Base-by-base conservation (phyloP, 2,113 vertebrate genomes). In the Silurus glanis region DNA sequence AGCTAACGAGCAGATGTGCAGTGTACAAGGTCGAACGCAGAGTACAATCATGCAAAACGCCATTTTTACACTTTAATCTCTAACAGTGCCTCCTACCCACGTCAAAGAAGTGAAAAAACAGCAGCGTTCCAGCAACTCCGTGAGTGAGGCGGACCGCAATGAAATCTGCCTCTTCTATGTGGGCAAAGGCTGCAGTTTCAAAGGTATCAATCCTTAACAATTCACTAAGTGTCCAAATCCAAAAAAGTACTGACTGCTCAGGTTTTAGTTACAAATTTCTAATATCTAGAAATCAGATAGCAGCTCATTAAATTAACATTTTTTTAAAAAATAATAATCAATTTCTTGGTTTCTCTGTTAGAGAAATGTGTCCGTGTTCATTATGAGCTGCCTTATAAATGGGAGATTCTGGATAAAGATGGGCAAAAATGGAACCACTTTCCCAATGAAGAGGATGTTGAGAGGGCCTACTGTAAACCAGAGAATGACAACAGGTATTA, bases 101-200 rank as follows among this genome's bases (percentile, higher is more conserved):
- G 90, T 10, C 0, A 0, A 2, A 58, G 76, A n/a, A 37, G n/a
- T 75, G n/a, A n/a, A 59, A 83, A 49, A 9, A 37, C 37, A 37
- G 5, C 2, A 85, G 72, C 1, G 23, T 84, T 87, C 69, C 0
- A 59, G 85, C 59, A 55, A 85, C 82, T 23, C 90, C 10, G 80
- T 80, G 19, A 92, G 74, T 51, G 92, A 94, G 21, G 91, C 94
- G 1, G 94, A 95, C 53, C 89, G 45, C 28, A 94, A 96, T 47
- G 93, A 97, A 91, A 98, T 99, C 90, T 99, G 98, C 90, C 94
- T 99, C 17, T 96, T 92, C 90, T 94, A 95, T 84, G 92, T 99
- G 37, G 92, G 94, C 75, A 94, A 84, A 88, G 88, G 90, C 56
- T 99, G 98, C 90, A 92, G 89, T 78, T 99, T 96, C 92, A 95